Conservation (phyloP, 1,140 invertebrate genomes). For the Ooceraea biroi region DNA sequence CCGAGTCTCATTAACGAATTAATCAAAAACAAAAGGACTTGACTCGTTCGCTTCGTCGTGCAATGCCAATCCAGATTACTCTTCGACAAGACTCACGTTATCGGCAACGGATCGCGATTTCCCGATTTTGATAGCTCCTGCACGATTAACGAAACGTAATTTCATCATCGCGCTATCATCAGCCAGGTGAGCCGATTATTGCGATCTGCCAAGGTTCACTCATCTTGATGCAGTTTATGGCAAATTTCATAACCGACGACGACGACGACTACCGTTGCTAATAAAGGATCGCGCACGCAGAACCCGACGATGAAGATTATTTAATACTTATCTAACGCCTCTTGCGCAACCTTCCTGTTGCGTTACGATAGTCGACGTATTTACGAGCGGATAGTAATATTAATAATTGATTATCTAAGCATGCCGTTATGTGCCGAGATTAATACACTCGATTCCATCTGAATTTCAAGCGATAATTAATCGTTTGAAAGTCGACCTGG, state of each 20-base stretch:
- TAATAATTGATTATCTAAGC: constrained; percentile 23
- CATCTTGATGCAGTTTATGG: neutral
- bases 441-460: constrained; percentile 30
- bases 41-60: neutral
- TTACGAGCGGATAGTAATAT: constrained; percentile 19
- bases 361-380: neutral
- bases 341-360: constrained; percentile 33
- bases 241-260: constrained; percentile 10
- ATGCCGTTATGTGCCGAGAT: neutral
- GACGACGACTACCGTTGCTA: neutral
- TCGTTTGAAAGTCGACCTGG: neutral
- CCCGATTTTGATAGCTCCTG: neutral
- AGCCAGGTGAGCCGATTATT: constrained; percentile 6
- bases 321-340: constrained; percentile 44
- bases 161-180: constrained; percentile 9
- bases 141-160: constrained; percentile 24
- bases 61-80: neutral
- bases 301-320: constrained; percentile 11
- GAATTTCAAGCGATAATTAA: constrained; percentile 5
- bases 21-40: neutral
- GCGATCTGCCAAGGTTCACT: constrained; percentile 24
- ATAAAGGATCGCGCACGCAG: constrained; percentile 6
- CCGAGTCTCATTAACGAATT: constrained; percentile 30
- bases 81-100: neutral
- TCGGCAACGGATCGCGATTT: neutral